Evolutionary conservation across 2,113 vertebrate genomes (phyloP).

Genomic region (Eonycteris spelaea): DNA sequence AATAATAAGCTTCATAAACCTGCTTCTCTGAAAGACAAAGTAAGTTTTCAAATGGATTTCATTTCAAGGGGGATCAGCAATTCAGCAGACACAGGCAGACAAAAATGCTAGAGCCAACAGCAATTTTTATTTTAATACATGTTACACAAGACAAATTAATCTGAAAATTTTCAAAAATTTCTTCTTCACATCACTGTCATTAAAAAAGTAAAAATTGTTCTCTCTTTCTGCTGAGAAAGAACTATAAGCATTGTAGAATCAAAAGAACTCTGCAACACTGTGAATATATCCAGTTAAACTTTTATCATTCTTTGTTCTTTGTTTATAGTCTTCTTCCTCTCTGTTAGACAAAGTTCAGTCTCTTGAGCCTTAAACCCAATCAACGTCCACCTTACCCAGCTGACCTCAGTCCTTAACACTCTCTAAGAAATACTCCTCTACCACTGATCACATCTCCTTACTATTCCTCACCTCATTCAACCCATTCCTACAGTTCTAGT

Average conservation of each 20-base stretch:
- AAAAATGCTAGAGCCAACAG: background rate
- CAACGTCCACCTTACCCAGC: background rate
- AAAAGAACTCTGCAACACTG: background rate
- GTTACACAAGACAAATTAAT: background rate
- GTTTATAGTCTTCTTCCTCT: background rate
- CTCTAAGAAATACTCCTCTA: background rate
- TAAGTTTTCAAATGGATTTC: background rate
- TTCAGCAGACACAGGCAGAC: background rate
- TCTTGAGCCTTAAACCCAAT: background rate
- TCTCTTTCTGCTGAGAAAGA: background rate
- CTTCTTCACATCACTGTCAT: background rate
- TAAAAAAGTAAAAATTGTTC: background rate
- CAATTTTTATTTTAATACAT: background rate
- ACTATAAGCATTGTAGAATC: background rate
- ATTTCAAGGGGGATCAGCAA: background rate
- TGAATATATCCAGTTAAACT: background rate
- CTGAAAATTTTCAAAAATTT: background rate
- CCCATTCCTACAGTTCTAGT: background rate
- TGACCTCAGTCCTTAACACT: background rate
- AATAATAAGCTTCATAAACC: background rate
- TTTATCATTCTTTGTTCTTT: background rate
- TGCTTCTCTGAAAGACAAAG: background rate
- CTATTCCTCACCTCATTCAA: background rate
- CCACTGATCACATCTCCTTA: background rate
- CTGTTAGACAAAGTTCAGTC: background rate